A percentile compares a stretch with the other conserved stretches of the same genome.
phyloP scores from a whole-genome alignment of 2,113 vertebrate genomes.

The Eudyptes chrysolophus region DNA sequence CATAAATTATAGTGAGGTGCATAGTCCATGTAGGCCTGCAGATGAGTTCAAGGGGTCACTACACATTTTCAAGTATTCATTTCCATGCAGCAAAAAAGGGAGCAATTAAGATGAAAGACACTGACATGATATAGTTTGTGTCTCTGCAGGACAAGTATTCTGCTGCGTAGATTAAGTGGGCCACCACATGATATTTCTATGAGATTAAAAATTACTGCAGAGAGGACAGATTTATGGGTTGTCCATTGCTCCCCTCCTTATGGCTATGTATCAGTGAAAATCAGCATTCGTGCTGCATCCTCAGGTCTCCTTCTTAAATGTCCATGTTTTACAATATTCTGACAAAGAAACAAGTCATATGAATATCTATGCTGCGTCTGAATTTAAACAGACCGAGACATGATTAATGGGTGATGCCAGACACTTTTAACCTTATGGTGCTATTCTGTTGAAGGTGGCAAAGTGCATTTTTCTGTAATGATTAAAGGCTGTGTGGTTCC shows the following conservation, averaged over 20 bases:
- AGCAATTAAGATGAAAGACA: neutral
- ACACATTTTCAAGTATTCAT: neutral
- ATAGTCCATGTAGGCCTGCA: neutral
- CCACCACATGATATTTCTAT: neutral
- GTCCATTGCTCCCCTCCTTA: neutral
- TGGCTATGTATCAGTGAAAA: neutral
- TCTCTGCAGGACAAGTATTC: neutral
- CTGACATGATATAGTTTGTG: neutral
- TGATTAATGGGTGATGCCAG: neutral
- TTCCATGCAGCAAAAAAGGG: neutral
- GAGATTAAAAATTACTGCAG: constrained; percentile 5
- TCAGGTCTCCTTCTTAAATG: neutral
- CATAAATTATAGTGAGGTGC: neutral
- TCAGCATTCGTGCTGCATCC: neutral
- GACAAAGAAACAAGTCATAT: neutral
- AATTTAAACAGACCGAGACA: neutral
- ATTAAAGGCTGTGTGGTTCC: neutral
- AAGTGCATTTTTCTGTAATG: neutral
- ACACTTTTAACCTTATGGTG: neutral
- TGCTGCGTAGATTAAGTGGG: neutral
- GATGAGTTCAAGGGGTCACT: neutral
- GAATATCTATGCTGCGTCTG: neutral
- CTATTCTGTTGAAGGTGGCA: neutral
- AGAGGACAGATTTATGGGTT: neutral
- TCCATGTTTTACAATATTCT: neutral